phyloP scores from a whole-genome alignment of 2,113 vertebrate genomes.

The Rhipidura dahli region DNA sequence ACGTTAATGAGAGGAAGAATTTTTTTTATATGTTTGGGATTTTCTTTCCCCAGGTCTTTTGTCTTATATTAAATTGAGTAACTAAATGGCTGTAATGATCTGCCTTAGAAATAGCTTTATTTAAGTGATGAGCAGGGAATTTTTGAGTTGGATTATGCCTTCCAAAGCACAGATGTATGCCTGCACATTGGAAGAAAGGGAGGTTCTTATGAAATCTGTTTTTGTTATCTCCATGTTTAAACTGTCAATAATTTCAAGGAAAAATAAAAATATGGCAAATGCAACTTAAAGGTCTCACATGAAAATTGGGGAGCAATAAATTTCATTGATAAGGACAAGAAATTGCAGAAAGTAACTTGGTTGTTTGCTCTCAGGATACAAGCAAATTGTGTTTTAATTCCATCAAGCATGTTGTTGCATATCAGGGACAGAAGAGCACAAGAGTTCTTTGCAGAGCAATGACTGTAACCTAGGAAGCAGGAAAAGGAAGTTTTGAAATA shows the following conservation, averaged over 20 bases:
- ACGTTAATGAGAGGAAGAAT: background rate
- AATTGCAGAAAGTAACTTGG: background rate
- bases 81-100: background rate
- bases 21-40: background rate
- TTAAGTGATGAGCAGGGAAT: background rate
- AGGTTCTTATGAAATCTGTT: background rate
- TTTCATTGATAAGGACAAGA: background rate
- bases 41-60: background rate
- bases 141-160: background rate
- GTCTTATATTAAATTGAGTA: background rate
- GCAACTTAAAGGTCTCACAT: background rate
- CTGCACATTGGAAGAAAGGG: background rate
- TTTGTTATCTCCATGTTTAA: background rate
- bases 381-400: background rate
- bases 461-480: background rate
- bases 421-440: background rate
- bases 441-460: background rate
- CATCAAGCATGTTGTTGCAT: background rate
- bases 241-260: background rate
- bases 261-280: background rate
- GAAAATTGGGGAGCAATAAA: background rate
- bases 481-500: background rate
- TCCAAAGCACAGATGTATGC: background rate
- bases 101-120: background rate
- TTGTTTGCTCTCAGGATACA: background rate